phyloP scores from a whole-genome alignment of 2,113 vertebrate genomes.

The Periophthalmodon schlosseri region DNA sequence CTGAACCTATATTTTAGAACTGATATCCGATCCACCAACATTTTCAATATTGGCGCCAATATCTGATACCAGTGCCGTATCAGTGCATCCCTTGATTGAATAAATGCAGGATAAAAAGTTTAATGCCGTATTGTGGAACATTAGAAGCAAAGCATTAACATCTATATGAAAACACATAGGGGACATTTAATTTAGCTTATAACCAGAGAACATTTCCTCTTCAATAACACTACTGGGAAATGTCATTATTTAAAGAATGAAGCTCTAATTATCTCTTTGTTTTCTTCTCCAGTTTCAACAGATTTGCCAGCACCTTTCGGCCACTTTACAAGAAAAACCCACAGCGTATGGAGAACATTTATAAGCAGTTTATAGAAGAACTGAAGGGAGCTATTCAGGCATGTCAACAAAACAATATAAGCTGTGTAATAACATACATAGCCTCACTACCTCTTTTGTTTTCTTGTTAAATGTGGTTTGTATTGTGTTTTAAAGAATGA shows the following conservation, averaged over 20 bases:
- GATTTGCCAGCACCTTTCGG: slow-evolving; percentile 82
- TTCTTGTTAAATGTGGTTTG: slow-evolving; percentile 15
- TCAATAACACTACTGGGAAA: too few relatives aligned
- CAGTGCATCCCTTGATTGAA: too few relatives aligned
- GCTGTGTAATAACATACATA: neutral
- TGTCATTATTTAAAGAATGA: neutral
- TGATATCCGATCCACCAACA: too few relatives aligned
- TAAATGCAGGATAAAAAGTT: too few relatives aligned
- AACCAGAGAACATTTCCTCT: too few relatives aligned
- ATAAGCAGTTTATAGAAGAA: slow-evolving; percentile 86
- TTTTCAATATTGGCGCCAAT: too few relatives aligned
- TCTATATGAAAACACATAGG: too few relatives aligned
- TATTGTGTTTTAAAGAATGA: slow-evolving; percentile 66
- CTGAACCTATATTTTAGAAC: too few relatives aligned
- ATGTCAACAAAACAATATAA: neutral
- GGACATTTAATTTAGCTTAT: too few relatives aligned
- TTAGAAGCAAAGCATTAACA: too few relatives aligned
- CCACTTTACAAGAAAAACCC: slow-evolving; percentile 83
- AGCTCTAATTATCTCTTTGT: neutral
- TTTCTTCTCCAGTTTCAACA: slow-evolving; percentile 79
- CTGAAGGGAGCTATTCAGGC: slow-evolving; percentile 79
- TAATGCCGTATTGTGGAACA: too few relatives aligned
- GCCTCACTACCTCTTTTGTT: neutral
- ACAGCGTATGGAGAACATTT: slow-evolving; percentile 80
- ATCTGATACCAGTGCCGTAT: too few relatives aligned